A percentile compares a stretch with the other conserved stretches of the same genome.
Conservation (phyloP, 2,888 invertebrate genomes). For the Norana najaformis region DNA sequence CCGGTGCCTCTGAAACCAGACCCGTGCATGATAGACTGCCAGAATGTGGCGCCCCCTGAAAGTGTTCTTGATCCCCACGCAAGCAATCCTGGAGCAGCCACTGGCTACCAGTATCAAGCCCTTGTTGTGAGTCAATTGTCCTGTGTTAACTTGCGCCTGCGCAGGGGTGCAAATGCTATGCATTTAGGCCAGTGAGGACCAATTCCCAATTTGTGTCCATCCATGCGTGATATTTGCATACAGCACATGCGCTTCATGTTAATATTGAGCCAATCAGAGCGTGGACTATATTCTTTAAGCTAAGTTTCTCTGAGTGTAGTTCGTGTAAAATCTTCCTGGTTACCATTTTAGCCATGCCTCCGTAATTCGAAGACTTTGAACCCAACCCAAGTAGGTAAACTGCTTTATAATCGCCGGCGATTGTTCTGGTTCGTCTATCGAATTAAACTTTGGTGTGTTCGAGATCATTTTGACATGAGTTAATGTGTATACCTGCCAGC, state of each 20-base stretch:
- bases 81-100: no score
- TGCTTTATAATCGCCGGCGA: not conserved
- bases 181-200: not conserved
- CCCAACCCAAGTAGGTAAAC: not conserved
- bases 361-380: constrained; percentile 10
- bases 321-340: not conserved
- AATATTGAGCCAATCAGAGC: not conserved
- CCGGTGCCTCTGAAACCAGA: no score
- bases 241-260: not conserved
- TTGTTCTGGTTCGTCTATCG: not conserved
- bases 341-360: not conserved
- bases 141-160: not conserved
- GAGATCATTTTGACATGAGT: not conserved
- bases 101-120: not conserved
- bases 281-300: not conserved
- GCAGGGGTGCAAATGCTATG: not conserved
- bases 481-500: not conserved
- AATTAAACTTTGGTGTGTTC: not conserved
- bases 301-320: not conserved
- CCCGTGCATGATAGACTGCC: no score
- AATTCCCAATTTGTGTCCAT: not conserved
- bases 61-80: no score
- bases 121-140: not conserved
- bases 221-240: not conserved
- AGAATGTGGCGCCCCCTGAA: no score